Conservation (phyloP, 2,797 vertebrate genomes). For the Semotilus atromaculatus region DNA sequence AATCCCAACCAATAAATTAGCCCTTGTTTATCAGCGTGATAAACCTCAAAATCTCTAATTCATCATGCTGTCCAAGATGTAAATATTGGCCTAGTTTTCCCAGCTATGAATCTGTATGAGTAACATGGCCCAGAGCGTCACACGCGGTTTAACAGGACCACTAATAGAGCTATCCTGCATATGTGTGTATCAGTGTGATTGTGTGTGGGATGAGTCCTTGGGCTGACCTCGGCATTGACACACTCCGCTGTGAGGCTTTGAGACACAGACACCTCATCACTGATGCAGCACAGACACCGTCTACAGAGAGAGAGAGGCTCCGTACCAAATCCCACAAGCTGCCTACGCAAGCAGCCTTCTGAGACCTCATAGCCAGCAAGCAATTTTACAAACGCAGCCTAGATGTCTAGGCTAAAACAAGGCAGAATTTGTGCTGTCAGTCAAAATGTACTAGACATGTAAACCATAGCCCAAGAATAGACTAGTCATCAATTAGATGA, state of each 20-base stretch:
- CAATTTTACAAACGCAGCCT: no score
- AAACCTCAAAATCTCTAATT: conserved; percentile 47
- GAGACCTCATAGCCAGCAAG: not conserved
- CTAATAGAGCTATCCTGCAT: conserved; percentile 17
- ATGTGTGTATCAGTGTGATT: conserved; percentile 11
- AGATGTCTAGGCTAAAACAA: no score
- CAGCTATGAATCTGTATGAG: conserved; percentile 24
- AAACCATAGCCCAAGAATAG: no score
- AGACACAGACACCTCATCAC: conserved; percentile 79
- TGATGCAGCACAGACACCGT: conserved; percentile 77
- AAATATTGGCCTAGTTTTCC: conserved; percentile 52
- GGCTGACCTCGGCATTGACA: conserved; percentile 77
- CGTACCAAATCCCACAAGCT: not conserved
- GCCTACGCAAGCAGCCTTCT: not conserved
- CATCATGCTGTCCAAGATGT: conserved; percentile 40
- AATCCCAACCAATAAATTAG: conserved; percentile 37
- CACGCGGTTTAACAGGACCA: not conserved
- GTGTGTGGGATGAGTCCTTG: conserved; percentile 76
- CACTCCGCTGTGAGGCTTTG: conserved; percentile 56
- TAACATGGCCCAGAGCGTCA: conserved; percentile 11
- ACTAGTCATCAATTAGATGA: no score
- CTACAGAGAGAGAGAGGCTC: conserved; percentile 73
- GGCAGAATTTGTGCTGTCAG: no score
- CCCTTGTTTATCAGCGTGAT: conserved; percentile 2
- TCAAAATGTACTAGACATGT: no score